Evolutionary conservation across 1,140 invertebrate species (phyloP).

Genomic region (Formica exsecta): DNA sequence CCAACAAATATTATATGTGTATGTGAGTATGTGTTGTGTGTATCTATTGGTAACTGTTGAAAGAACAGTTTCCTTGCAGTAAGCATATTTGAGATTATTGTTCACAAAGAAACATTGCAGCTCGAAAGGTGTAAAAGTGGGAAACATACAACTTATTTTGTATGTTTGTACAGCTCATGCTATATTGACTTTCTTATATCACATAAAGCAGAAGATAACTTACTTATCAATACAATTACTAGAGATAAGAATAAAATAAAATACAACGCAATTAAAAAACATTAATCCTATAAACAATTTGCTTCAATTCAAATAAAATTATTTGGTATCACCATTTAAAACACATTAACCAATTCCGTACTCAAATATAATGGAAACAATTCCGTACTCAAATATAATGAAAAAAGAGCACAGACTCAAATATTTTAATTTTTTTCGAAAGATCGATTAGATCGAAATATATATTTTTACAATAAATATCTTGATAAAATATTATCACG

Average conservation of each 20-base stretch:
- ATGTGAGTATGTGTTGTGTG: conserved; percentile 24
- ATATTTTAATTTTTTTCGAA: background rate
- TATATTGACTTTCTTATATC: conserved; percentile 45
- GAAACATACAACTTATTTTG: conserved; percentile 20
- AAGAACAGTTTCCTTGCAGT: background rate
- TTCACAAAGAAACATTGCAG: conserved; percentile 1
- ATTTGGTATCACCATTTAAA: background rate
- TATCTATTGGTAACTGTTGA: background rate
- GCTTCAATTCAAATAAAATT: background rate
- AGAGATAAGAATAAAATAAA: background rate
- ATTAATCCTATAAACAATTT: conserved; percentile 15
- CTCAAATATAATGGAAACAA: conserved; percentile 2
- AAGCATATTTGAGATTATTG: conserved; percentile 32
- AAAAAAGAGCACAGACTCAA: background rate
- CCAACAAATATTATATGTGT: conserved; percentile 64
- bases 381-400: background rate
- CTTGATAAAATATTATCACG: conserved; percentile 24
- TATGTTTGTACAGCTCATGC: conserved; percentile 21
- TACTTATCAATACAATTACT: background rate
- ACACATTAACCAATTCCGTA: background rate
- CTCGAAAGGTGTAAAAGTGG: background rate
- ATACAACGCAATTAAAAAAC: background rate
- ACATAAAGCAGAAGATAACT: conserved; percentile 30
- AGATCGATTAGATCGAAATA: conserved; percentile 2
- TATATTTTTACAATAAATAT: background rate